Conservation (phyloP, 2,113 vertebrate genomes). For the Hyaena hyaena region DNA sequence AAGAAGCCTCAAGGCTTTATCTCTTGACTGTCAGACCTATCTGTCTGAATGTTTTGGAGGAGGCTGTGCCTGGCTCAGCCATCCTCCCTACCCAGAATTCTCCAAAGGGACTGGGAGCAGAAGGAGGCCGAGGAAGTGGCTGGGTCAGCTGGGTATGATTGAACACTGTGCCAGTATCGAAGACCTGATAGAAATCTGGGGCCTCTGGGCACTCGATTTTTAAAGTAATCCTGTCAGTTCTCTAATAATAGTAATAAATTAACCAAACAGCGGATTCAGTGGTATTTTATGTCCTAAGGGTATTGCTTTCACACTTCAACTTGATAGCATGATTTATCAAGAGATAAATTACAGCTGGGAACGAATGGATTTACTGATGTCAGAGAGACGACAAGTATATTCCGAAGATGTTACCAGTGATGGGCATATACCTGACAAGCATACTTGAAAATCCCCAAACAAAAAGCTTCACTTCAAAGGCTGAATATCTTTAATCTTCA, state of each 20-base stretch:
- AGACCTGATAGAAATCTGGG: conserved; percentile 79
- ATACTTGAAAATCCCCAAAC: conserved; percentile 69
- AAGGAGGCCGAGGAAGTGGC: neutral
- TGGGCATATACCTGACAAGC: conserved; percentile 68
- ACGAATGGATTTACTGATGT: conserved; percentile 67
- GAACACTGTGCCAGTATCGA: conserved; percentile 66
- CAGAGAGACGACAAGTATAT: conserved; percentile 70
- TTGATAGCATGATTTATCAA: conserved; percentile 74
- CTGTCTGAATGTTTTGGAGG: conserved; percentile 42
- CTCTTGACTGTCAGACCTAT: conserved; percentile 79
- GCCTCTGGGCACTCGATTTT: conserved; percentile 70
- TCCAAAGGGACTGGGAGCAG: neutral
- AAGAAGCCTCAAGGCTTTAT: conserved; percentile 79
- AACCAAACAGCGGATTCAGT: conserved; percentile 79
- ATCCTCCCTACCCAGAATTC: neutral
- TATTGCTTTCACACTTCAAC: conserved; percentile 74
- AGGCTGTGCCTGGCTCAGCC: neutral
- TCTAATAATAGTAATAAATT: conserved; percentile 82
- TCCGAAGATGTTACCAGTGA: conserved; percentile 68
- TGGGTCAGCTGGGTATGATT: neutral
- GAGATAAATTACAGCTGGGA: conserved; percentile 79
- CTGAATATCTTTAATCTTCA: conserved; percentile 49
- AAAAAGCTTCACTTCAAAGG: conserved; percentile 53
- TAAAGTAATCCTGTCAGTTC: conserved; percentile 79
- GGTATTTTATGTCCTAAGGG: conserved; percentile 77